These are phyloP conservation scores for Hedya salicella DNA, from an alignment of 2,888 invertebrate genomes.

Conservation along the genomic window DNA sequence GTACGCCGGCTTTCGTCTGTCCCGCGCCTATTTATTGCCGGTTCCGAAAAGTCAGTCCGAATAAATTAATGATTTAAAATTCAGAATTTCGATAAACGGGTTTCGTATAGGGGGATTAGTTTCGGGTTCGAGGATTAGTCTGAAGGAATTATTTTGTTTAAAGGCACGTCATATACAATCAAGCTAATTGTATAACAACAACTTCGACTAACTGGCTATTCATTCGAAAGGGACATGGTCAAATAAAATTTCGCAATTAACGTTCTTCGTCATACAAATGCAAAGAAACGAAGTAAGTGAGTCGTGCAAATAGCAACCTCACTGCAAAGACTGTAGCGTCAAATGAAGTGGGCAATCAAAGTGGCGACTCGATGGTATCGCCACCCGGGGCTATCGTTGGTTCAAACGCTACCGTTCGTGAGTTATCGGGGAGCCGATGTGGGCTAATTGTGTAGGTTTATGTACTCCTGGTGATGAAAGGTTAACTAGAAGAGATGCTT, in stretches of 20 bases:
- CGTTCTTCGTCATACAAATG: slow-evolving; percentile 3
- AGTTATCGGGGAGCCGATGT: slow-evolving; percentile 65
- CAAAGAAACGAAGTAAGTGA: slow-evolving; percentile 1
- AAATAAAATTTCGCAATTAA: slow-evolving; percentile 8
- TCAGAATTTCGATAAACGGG: slow-evolving; percentile 49
- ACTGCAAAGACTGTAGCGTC: slow-evolving; percentile 7
- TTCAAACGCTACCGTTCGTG: slow-evolving; percentile 63
- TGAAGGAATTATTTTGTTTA: slow-evolving; percentile 5
- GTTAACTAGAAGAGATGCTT: slow-evolving; percentile 34
- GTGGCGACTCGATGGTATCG: slow-evolving; percentile 18
- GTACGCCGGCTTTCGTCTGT: slow-evolving; percentile 71
- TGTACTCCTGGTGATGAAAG: slow-evolving; percentile 34
- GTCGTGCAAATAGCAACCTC: slow-evolving; percentile 9
- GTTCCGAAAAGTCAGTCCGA: slow-evolving; percentile 66
- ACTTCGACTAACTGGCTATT: not conserved
- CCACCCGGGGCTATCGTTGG: slow-evolving; percentile 77
- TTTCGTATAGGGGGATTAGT: slow-evolving; percentile 46
- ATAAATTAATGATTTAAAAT: slow-evolving; percentile 73
- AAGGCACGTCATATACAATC: not conserved
- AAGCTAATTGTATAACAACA: not conserved
- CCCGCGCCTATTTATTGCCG: slow-evolving; percentile 74
- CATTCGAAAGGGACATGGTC: not conserved
- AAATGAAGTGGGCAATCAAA: slow-evolving; percentile 10
- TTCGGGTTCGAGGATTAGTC: slow-evolving; percentile 11
- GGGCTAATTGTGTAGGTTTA: slow-evolving; percentile 32